A percentile compares a stretch with the other conserved stretches of the same genome.
Conservation (phyloP, 2,797 vertebrate species). For the Varecia variegata region DNA sequence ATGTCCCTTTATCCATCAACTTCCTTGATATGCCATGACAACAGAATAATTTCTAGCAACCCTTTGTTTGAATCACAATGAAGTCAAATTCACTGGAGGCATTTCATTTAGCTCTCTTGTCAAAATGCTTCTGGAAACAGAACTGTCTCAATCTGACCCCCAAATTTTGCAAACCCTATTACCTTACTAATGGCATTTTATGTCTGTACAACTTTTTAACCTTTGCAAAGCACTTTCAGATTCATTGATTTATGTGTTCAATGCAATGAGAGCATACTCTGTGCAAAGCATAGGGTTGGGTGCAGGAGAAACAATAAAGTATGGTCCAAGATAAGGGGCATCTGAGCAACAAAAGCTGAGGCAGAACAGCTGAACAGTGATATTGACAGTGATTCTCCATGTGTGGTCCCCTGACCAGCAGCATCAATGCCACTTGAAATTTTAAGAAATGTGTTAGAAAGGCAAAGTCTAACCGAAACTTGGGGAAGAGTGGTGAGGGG, state of each 20-base stretch:
- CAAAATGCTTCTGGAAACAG: slow-evolving; percentile 15
- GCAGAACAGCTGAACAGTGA: background rate
- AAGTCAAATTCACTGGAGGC: slow-evolving; percentile 38
- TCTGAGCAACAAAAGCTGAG: background rate
- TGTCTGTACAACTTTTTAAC: background rate
- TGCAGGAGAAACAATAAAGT: background rate
- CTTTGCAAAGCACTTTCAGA: background rate
- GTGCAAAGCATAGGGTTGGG: background rate
- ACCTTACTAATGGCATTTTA: background rate
- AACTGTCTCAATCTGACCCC: background rate
- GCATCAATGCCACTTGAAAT: background rate
- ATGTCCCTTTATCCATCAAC: slow-evolving; percentile 64
- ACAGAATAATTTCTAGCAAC: slow-evolving; percentile 57
- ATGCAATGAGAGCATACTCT: background rate
- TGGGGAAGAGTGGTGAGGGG: background rate
- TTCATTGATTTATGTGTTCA: background rate
- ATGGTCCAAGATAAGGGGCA: accelerated
- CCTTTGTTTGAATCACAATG: slow-evolving; percentile 51
- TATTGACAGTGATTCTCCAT: background rate
- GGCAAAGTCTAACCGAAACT: background rate
- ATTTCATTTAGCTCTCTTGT: slow-evolving; percentile 35
- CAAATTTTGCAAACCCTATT: background rate
- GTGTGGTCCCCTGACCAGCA: background rate
- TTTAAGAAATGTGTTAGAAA: background rate
- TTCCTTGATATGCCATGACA: slow-evolving; percentile 60